Evolutionary conservation across 64 coral and sea anemone genomes (phyloP).

Genomic region (Dendrophyllia cribrosa): DNA sequence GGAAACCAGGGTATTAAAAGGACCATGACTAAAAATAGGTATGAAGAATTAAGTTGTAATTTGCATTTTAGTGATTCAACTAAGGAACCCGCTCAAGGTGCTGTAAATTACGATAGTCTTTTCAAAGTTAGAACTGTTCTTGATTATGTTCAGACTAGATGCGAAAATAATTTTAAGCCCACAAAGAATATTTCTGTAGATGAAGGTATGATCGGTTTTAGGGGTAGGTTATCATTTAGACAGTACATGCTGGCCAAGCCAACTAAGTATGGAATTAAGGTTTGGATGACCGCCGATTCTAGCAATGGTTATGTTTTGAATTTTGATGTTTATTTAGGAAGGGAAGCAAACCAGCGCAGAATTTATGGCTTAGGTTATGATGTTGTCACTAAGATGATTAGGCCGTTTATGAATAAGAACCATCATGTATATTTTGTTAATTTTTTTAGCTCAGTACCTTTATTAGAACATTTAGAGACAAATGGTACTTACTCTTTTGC

Average conservation of each 20-base stretch:
- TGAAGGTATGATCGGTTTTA: neutral
- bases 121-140: neutral
- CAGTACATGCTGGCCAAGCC: constrained; percentile 38
- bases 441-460: constrained; percentile 23
- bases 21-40: neutral
- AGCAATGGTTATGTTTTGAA: constrained; percentile 11
- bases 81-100: neutral
- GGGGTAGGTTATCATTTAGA: neutral
- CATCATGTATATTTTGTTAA: constrained; percentile 33
- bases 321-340: constrained; percentile 7
- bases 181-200: neutral
- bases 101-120: neutral
- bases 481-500: constrained; percentile 61
- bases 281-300: constrained; percentile 48
- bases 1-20: neutral
- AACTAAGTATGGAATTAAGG: constrained; percentile 65
- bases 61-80: neutral
- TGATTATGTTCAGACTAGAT: neutral
- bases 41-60: neutral
- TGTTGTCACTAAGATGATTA: constrained; percentile 8
- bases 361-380: constrained; percentile 17
- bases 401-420: constrained; percentile 22
- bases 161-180: neutral
- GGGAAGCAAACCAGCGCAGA: constrained; percentile 8
- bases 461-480: constrained; percentile 38